Evolutionary conservation across 1,140 invertebrate species (phyloP), one percentile per base, ranked within the genome.

Genomic region (Drosophila trapezifrons): DNA sequence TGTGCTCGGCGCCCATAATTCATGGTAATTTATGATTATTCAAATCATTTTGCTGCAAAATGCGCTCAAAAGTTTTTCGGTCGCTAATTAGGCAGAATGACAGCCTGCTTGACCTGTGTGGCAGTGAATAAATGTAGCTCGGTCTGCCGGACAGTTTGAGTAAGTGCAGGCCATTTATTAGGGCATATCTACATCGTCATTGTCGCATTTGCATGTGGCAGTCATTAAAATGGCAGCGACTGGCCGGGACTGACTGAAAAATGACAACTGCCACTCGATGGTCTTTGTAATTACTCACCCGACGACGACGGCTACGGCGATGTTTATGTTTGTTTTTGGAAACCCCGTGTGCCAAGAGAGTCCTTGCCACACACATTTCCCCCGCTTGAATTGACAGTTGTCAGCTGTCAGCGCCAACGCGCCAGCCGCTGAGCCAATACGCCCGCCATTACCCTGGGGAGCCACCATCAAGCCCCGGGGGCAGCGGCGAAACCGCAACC

Each of bases 21-120:
- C 79, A 87, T 73, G 76, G 63, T 86, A 76, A 79, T 87, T 86
- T 86, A 87, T 79, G 82, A 86, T 87, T 79, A 79, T 87, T 69
- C 79, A 87, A 87, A 86, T 78, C 56, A 59, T 74, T 62, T 71
- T 79, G 46, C 56, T 75, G 76, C 76, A 77, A 76, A 76, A 76
- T 63, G 78, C 72, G 56, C 71, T 75, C 56, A 49, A 74, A 64
- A 49, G 29, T 55, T 57, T 66, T 64, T 52, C 29, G 49, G 49
- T 20, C 32, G 78, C 79, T 78, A 85, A 87, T 85, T 85, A 85
- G 83, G 69, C 65, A 42, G 56, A 76, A 72, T 87, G 83, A 78
- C 82, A 87, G 69, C 60, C 63, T 51, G 71, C 69, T 79, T 76
- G 80, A 84, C 64, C 80, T 71, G 77, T 46, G 63, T 51, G 65